Base-by-base conservation (phyloP, 2,113 vertebrate genomes). In the Rhinichthys klamathensis region DNA sequence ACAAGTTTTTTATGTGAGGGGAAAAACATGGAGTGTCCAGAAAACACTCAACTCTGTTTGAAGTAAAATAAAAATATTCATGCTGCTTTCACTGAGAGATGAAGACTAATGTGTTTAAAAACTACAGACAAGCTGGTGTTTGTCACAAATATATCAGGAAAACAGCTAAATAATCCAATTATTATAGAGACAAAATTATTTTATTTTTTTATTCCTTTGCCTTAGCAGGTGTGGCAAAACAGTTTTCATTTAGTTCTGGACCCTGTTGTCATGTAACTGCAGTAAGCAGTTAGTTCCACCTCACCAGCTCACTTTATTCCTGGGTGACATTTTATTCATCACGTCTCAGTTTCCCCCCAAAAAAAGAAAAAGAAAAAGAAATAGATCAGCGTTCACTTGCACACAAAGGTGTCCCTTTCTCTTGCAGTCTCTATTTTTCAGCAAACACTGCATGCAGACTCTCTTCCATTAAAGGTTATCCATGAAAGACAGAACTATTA, bases 401-500 rank as follows among this genome's bases (percentile, higher is more conserved):
- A 54, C 49, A 76, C 16, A 70, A 76, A 56, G 2, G 4, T 25
- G 25, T 38, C 6, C n/a, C n/a, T 12, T 30, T 77, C 27, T 58
- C 32, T 54, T 25, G 21, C 9, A 4, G 18, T 70, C 69, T 72
- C 35, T 65, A 30, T 75, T 41, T 56, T 72, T 72, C 21, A 77
- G 74, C 18, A 41, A 30, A 79, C 27, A n/a, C 61, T 27, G 54
- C 54, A 56, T 56, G 18, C 6, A 41, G 46, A 79, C 27, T 32
- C 61, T 58, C 15, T 54, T 61, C 38, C 38, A 75, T 77, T 78
- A 41, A 79, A 67, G 46, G n/a, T 44, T 85, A 70, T 49, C 15
- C 46, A 58, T 69, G 61, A 38, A 56, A 10, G 61, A n/a, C 61
- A 77, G 76, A n/a, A 6, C 63, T 69, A 84, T 84, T 77, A 70